Evolutionary conservation across 2,113 vertebrate species (phyloP), one percentile per base, ranked within the genome.

Genomic region (Sakesphorus luctuosus): DNA sequence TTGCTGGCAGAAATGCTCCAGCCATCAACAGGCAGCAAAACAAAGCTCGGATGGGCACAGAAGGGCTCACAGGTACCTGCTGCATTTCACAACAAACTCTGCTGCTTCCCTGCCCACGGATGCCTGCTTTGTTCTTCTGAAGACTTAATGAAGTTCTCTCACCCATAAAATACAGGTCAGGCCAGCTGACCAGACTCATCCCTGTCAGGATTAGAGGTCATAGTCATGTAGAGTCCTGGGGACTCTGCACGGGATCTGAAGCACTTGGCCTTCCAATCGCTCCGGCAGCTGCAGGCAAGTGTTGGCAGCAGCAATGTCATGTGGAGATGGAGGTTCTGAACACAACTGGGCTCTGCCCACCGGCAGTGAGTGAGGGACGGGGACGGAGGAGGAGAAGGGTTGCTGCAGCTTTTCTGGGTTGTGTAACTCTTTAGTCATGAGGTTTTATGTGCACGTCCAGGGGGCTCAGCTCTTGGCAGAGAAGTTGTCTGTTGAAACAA

Each of bases 211-310:
- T 66, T 44, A 66, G 66, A 56, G 46, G 9, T 20, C 29, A 6
- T 0, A 7, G 17, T 29, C 26, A 4, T 0, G 0, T 8, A 0
- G 50, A 79, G 35, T 49, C 47, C 33, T 20, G 33, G 53, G 65
- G 72, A 28, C 66, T 68, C 55, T 44, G 50, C 6, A 11, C 17
- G 7, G 65, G 35, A 31, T 35, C 50, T 25, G 33, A 36, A 44
- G 38, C 59, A 13, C 0, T 0, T 19, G 43, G 61, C 77, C 49
- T 62, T 71, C 56, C 9, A 4, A 17, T 15, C 3, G 0, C 23
- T 17, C 44, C 1, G 0, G 73, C 67, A 49, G 74, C 63, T 50
- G 53, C 74, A 77, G 58, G 71, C 40, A 47, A 43, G 47, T 4
- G 18, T 26, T 3, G 2, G 50, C 52, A 23, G 43, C 67, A 43